Conservation (phyloP, 2,888 invertebrate genomes). For the Eupithecia abbreviata region DNA sequence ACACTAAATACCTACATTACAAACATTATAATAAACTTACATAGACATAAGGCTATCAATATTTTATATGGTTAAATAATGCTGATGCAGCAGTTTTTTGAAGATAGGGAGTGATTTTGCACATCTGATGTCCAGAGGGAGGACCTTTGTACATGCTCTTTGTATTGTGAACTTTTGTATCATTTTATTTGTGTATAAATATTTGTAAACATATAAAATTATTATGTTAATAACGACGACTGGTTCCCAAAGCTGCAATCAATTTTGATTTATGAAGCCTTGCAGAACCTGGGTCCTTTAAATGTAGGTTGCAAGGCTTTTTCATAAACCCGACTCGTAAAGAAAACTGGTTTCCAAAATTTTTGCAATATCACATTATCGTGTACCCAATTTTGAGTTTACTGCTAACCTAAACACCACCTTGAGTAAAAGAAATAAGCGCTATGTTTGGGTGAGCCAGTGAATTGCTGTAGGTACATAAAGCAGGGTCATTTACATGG, state of each 20-base stretch:
- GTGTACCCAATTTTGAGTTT: slow-evolving; percentile 18
- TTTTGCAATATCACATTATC: slow-evolving; percentile 11
- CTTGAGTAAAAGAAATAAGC: slow-evolving; percentile 10
- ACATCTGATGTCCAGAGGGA: no score
- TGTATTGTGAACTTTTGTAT: neutral
- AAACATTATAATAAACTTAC: no score
- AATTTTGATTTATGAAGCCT: neutral
- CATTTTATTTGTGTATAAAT: neutral
- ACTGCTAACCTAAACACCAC: slow-evolving; percentile 10
- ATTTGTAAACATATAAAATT: no score
- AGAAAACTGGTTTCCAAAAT: slow-evolving; percentile 31
- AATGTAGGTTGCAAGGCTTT: slow-evolving; percentile 29
- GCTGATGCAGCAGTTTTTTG: no score
- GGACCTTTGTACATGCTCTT: neutral
- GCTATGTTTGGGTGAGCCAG: neutral
- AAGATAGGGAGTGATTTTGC: no score
- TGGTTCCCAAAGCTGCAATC: neutral
- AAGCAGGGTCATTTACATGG: slow-evolving; percentile 2
- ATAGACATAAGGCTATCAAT: no score
- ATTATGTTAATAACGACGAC: neutral
- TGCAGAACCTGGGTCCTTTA: neutral
- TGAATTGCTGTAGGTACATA: neutral
- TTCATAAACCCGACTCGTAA: slow-evolving; percentile 27
- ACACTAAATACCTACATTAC: no score
- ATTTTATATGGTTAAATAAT: no score